Evolutionary conservation across 2,113 vertebrate species (phyloP), one percentile per base, ranked within the genome.

Genomic region (Gracilinanus agilis): DNA sequence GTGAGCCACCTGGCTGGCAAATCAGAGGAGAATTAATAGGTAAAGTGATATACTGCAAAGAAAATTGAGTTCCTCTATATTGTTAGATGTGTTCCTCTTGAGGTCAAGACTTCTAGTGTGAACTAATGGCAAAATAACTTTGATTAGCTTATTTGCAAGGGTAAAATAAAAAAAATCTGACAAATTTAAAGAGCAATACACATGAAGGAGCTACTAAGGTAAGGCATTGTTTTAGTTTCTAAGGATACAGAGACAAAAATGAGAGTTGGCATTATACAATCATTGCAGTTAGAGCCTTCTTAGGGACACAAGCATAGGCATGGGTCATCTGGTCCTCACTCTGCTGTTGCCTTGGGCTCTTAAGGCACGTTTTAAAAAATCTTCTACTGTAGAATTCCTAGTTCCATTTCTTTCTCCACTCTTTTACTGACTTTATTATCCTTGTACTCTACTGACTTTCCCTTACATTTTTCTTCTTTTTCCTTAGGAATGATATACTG

Each of bases 381-480:
- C n/a, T 34, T 75, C 67, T 21, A 19, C 16, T 75, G 29, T 16
- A 75, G 6, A n/a, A n/a, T 88, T 90, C 44, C n/a, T 90, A 44
- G n/a, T 92, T 91, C 16, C 29, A 90, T 21, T 93, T 90, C 92
- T 88, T 94, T 61, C 11, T 40, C 40, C 55, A 29, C 55, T 95
- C 53, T 95, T 94, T 94, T 54, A 83, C 90, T 95, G 34, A 53
- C 54, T 3, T 24, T 83, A 1, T 49, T 94, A 93, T 94, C 75
- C 75, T 90, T 90, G 83, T 34, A 89, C 0, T 24, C 61, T 55
- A 25, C 53, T 91, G 0, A 40, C 61, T 40, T 24, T 12, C 61
- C 90, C 94, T 29, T 5, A 29, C 21, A 83, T 83, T 83, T 83
- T 4, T 90, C 29, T 91, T 92, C 24, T 83, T 93, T 93, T 89